Evolutionary conservation across 1,140 invertebrate species (phyloP), one percentile per base, ranked within the genome.

Genomic region (Akabosia matsudoensis): DNA sequence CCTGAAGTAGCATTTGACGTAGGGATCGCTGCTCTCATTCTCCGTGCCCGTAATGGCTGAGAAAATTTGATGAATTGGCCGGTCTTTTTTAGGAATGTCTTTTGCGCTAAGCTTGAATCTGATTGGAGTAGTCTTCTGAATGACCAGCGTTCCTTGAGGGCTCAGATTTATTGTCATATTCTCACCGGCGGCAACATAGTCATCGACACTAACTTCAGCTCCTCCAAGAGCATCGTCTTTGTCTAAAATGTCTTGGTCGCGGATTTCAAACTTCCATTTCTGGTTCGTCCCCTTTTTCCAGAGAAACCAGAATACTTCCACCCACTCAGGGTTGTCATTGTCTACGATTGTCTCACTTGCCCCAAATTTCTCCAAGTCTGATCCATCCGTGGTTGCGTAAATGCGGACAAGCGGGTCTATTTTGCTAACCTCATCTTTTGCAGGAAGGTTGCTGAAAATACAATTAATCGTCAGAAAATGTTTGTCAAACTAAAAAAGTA

Each of bases 251-350:
- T 79, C 74, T 31, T 76, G 74, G 51, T 78, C 79, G 33, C 56
- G 54, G 4, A 79, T 70, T 70, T 78, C 73, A 51, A 79, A 79
- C 26, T 67, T 45, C 76, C 71, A 76, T 74, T 77, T 75, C 71
- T 79, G 79, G n/a, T 52, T 30, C 14, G 51, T 73, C 7, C 76
- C 79, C 22, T 73, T 74, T 28, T 76, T 79, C 76, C 76, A 78
- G 4, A 67, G 33, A 37, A 74, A 77, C 74, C 71, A 79, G 73
- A 79, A 79, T 14, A 79, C 79, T 30, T 76, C 74, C 3, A 75
- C 51, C 70, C 74, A 79, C 56, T 77, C 76, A 22, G 79, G 79
- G 30, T 74, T 52, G 24, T 71, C 67, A 14, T 74, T 70, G 45
- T 78, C 76, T 14, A 56, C 28, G 2, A 77, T 51, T 0, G 64